Conservation (phyloP, 2,888 invertebrate species). For the Melinaea menophilus region DNA sequence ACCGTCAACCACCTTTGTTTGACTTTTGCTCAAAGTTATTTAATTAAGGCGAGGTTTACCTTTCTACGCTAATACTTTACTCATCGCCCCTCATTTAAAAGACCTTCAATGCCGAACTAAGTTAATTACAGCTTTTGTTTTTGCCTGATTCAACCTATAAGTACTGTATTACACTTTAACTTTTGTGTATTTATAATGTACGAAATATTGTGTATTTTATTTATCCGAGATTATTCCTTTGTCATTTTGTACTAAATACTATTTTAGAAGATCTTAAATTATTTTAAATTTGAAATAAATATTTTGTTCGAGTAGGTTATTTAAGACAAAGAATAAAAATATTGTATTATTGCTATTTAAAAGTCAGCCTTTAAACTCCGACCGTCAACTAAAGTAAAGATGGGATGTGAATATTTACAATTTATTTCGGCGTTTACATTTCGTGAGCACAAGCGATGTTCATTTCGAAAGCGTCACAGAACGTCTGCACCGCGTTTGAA, state of each 20-base stretch:
- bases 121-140: conserved; percentile 32
- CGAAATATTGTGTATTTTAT: background rate
- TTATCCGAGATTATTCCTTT: background rate
- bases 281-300: no score
- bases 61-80: conserved; percentile 26
- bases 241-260: background rate
- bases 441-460: conserved; percentile 7
- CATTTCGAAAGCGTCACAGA: conserved; percentile 11
- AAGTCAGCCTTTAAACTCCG: background rate
- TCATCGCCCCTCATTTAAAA: conserved; percentile 32
- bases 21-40: conserved; percentile 36
- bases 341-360: no score
- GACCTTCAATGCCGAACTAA: conserved; percentile 26
- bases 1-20: conserved; percentile 31
- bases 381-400: background rate
- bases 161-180: background rate
- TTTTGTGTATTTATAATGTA: background rate
- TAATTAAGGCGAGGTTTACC: conserved; percentile 35
- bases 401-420: conserved; percentile 6
- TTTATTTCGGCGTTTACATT: conserved; percentile 3
- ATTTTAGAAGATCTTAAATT: background rate
- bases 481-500: conserved; percentile 5
- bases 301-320: no score
- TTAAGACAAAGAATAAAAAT: no score
- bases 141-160: conserved; percentile 16